phyloP scores from a whole-genome alignment of 2,113 vertebrate species.

The Montifringilla adamsi region DNA sequence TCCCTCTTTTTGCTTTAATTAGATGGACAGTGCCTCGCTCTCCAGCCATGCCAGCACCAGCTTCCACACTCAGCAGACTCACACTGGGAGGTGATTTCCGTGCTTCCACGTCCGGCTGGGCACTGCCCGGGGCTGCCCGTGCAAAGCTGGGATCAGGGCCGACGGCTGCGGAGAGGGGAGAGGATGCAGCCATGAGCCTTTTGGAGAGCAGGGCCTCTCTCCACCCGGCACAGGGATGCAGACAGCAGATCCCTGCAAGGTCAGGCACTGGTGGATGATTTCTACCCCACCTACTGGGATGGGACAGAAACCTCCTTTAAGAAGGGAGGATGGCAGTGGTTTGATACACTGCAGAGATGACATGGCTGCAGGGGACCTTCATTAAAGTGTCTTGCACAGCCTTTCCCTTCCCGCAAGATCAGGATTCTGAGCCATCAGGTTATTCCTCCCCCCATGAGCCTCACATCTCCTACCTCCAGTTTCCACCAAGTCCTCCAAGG shows the following conservation, averaged over 20 bases:
- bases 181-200: not conserved
- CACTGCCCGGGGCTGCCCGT: not conserved
- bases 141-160: constrained; percentile 20
- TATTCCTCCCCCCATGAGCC: not conserved
- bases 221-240: rapidly evolving
- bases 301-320: not conserved
- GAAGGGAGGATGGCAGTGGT: not conserved
- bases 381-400: not conserved
- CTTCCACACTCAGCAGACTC: constrained; percentile 11
- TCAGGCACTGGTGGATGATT: not conserved
- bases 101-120: not conserved
- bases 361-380: not conserved
- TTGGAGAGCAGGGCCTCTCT: not conserved
- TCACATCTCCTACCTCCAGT: constrained; percentile 49
- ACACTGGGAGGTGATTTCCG: constrained; percentile 72
- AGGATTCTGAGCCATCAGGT: not conserved
- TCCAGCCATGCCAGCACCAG: not conserved
- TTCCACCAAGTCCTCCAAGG: constrained; percentile 62
- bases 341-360: not conserved
- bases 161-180: constrained; percentile 41
- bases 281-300: not conserved
- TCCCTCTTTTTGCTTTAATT: not conserved
- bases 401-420: not conserved
- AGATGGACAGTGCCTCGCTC: not conserved
- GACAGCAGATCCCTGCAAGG: not conserved